These are phyloP conservation scores for Xenops minutus DNA, from an alignment of 2,797 vertebrate species.

Conservation along the genomic window DNA sequence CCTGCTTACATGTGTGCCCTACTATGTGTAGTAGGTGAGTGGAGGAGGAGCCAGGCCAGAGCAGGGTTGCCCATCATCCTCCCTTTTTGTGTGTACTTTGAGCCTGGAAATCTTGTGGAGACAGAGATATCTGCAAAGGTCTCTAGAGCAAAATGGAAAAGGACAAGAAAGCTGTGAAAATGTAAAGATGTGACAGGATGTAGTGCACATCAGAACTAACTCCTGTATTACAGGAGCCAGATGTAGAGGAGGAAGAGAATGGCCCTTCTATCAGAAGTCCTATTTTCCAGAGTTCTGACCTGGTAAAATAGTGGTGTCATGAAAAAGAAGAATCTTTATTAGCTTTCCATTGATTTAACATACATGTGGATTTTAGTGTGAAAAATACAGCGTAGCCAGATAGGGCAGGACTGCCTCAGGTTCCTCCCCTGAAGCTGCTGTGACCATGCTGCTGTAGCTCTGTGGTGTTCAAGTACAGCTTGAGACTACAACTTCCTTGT, in stretches of 20 bases:
- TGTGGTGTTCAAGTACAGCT: too few species aligned
- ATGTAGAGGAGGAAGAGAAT: background rate
- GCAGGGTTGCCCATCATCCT: background rate
- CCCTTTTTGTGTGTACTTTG: background rate
- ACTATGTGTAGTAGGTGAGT: accelerated
- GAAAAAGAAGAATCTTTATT: background rate
- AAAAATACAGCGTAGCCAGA: background rate
- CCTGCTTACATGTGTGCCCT: background rate
- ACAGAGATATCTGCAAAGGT: background rate
- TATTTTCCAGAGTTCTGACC: background rate
- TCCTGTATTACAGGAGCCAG: background rate
- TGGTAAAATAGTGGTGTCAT: background rate
- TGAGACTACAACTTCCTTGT: background rate
- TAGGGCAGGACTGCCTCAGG: background rate
- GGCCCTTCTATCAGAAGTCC: background rate
- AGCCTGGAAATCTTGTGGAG: background rate
- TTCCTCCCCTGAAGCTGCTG: background rate
- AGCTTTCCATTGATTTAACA: background rate
- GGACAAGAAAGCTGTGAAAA: background rate
- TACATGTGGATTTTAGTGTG: accelerated
- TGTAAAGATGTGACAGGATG: background rate
- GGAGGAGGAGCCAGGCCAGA: background rate
- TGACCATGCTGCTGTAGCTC: background rate
- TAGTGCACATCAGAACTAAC: background rate
- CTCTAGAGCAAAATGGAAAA: background rate